phyloP scores from a whole-genome alignment of 2,888 invertebrate species.

The Flexamia atlantica region DNA sequence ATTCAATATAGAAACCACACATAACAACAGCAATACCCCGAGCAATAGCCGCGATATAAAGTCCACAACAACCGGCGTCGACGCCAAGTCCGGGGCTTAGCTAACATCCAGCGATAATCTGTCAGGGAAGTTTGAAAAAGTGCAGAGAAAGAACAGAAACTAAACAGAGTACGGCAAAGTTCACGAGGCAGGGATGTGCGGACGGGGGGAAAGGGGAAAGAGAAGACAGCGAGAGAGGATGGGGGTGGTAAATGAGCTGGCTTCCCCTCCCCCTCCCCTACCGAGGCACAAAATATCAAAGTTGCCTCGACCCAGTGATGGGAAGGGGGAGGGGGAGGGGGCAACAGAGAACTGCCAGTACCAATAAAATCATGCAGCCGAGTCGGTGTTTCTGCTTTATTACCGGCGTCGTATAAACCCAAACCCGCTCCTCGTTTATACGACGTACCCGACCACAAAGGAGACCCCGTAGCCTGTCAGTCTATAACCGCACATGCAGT shows the following conservation, averaged over 20 bases:
- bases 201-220: constrained; percentile 57
- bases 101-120: constrained; percentile 11
- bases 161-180: not conserved
- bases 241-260: constrained; percentile 29
- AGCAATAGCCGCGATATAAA: not conserved
- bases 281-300: constrained; percentile 45
- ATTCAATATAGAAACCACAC: too few relatives aligned
- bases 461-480: not conserved
- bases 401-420: constrained; percentile 21
- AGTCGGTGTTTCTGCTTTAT: constrained; percentile 44
- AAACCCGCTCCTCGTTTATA: constrained; percentile 25
- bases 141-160: constrained; percentile 21
- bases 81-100: not conserved
- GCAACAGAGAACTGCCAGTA: constrained; percentile 42
- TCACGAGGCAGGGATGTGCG: constrained; percentile 75
- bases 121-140: constrained; percentile 25
- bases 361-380: constrained; percentile 50
- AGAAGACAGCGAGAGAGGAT: not conserved
- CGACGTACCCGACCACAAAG: not conserved
- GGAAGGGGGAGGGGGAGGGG: not conserved
- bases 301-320: constrained; percentile 43
- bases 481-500: not conserved
- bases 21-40: not conserved
- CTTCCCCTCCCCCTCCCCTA: constrained; percentile 17
- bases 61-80: not conserved